Evolutionary conservation across 2,888 invertebrate species (phyloP).

Genomic region (Reticulitermes lucifugus): DNA sequence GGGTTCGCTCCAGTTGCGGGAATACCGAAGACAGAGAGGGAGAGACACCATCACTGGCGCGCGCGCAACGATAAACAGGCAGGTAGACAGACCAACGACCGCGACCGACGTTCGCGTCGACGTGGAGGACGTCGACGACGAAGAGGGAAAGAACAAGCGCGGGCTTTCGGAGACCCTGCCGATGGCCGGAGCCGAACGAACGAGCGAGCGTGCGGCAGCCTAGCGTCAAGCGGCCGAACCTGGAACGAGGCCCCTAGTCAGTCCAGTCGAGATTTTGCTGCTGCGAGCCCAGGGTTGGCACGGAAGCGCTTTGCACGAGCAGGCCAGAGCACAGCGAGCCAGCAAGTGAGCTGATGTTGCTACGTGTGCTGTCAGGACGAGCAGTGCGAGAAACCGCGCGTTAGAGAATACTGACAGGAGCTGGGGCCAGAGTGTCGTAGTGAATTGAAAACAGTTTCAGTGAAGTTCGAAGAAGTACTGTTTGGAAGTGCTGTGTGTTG

Average conservation of each 20-base stretch:
- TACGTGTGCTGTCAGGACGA: too few relatives aligned
- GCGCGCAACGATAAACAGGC: slow-evolving; percentile 49
- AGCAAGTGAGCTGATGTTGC: too few relatives aligned
- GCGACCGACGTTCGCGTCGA: slow-evolving; percentile 35
- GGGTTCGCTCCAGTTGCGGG: slow-evolving; percentile 16
- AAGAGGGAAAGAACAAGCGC: background rate
- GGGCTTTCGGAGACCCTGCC: background rate
- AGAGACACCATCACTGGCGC: slow-evolving; percentile 17
- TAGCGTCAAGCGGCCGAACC: background rate
- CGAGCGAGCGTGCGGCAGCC: too few relatives aligned
- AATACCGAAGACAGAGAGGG: background rate
- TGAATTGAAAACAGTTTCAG: background rate
- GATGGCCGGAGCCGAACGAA: background rate
- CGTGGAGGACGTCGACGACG: slow-evolving; percentile 1
- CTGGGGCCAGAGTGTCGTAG: background rate
- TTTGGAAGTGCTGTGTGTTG: slow-evolving; percentile 4
- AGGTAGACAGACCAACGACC: slow-evolving; percentile 46
- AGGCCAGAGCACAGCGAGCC: too few relatives aligned
- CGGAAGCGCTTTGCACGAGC: background rate
- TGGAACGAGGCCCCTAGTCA: slow-evolving; percentile 24
- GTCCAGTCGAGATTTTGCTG: slow-evolving; percentile 48
- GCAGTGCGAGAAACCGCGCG: too few relatives aligned
- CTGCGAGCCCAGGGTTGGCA: slow-evolving; percentile 29
- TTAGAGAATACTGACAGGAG: background rate
- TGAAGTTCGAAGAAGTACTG: background rate